phyloP scores from a whole-genome alignment of 2,888 invertebrate genomes.

The Notodonta ziczac region DNA sequence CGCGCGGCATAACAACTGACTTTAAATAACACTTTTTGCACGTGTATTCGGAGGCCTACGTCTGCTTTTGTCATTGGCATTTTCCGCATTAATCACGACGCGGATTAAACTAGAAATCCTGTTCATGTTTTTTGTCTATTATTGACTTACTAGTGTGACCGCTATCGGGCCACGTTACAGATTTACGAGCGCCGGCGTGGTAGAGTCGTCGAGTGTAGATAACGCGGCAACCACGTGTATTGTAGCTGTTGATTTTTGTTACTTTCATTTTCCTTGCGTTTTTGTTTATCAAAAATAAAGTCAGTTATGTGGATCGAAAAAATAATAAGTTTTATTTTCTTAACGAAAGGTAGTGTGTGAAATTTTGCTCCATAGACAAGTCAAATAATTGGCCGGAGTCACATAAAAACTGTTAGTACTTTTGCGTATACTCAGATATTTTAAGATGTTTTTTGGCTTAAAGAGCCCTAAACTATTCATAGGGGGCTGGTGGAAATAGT shows the following conservation, averaged over 20 bases:
- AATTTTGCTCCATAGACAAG: too few species aligned
- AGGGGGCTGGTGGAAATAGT: too few species aligned
- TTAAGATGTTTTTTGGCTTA: not conserved
- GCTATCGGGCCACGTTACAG: conserved; percentile 24
- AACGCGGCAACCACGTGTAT: conserved; percentile 15
- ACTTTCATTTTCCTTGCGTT: conserved; percentile 3
- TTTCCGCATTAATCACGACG: conserved; percentile 53
- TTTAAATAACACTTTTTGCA: conserved; percentile 40
- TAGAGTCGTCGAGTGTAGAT: conserved; percentile 12
- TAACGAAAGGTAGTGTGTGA: too few species aligned
- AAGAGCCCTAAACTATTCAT: too few species aligned
- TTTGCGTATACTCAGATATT: not conserved
- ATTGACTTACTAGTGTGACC: conserved; percentile 37
- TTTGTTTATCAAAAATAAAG: not conserved
- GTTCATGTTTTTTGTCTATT: conserved; percentile 58
- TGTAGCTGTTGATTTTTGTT: not conserved
- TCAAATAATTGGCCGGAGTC: not conserved
- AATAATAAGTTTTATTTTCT: not conserved
- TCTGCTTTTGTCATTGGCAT: conserved; percentile 62
- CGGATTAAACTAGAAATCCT: conserved; percentile 66
- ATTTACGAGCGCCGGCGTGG: conserved; percentile 12
- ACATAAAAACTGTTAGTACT: not conserved
- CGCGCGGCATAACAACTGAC: conserved; percentile 20
- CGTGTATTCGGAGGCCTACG: conserved; percentile 49
- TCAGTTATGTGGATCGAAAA: not conserved